Evolutionary conservation across 2,888 invertebrate genomes (phyloP), one percentile per base, ranked within the genome.

Genomic region (Cephus spinipes): DNA sequence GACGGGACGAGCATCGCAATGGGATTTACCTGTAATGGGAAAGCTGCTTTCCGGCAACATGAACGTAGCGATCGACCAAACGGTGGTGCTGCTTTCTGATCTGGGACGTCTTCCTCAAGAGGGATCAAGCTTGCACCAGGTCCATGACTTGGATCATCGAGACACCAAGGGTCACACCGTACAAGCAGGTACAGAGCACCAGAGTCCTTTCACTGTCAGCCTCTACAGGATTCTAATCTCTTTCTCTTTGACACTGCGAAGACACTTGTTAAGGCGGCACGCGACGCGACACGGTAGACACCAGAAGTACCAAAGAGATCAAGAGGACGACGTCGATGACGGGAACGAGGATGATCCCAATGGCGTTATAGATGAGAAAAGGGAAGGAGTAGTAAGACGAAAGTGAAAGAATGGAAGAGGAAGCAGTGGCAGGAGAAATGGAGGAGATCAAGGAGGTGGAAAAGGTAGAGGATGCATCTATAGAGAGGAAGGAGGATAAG

Each of bases 11-110:
- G 55, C 55, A 23, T 55, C 55, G 55, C 55, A 55, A 55, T 55
- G 23, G 55, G 23, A 32, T 75, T 88, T 89, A 91, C 91, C 91
- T 91, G 91, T 90, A 78, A 91, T 88, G 90, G 91, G 91, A 91
- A 91, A 91, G 79, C 88, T 88, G 87, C 89, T 91, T 90, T 91
- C 91, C 81, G 91, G 91, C 89, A 91, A 90, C 91, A 91, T 91
- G 88, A 88, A 91, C 84, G 81, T 85, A 82, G 82, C 80, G 80
- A 82, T 71, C 55, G 2, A 55, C 23, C 55, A 55, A 55, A 55
- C 23, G 55, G 55, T 9, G 9, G 9, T 23, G 15, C 23, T 55
- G 23, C 55, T 55, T 55, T 55, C 23, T 9, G 55, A 55, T 55
- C 55, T 55, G 9, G 55, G 2, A 55, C 55, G 55, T 55, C 23